Conservation (phyloP, 2,797 vertebrate genomes). For the Sebastes steindachneri region DNA sequence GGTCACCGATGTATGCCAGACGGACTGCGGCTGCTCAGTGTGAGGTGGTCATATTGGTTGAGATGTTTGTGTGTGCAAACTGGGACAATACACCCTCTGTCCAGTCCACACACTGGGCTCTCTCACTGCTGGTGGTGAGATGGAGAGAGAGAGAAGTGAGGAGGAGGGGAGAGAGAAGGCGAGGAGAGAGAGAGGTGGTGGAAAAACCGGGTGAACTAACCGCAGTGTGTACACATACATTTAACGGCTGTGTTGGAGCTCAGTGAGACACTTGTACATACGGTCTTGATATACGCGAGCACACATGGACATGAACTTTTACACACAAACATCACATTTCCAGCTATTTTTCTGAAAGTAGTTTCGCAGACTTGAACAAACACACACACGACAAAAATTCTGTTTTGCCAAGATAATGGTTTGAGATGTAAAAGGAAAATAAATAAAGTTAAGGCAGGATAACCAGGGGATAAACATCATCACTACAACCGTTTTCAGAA, state of each 20-base stretch:
- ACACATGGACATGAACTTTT: slow-evolving; percentile 3
- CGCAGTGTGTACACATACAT: slow-evolving; percentile 9
- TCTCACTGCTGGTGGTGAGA: slow-evolving; percentile 55
- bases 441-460: background rate
- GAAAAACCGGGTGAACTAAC: slow-evolving; percentile 59
- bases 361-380: slow-evolving; percentile 7
- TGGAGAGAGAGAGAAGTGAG: slow-evolving; percentile 1
- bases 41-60: slow-evolving; percentile 37
- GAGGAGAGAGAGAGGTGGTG: slow-evolving; percentile 33
- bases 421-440: background rate
- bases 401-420: background rate
- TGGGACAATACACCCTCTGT: slow-evolving; percentile 73
- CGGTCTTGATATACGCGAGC: background rate
- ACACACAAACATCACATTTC: slow-evolving; percentile 3
- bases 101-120: slow-evolving; percentile 65
- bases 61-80: slow-evolving; percentile 42
- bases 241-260: slow-evolving; percentile 19
- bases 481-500: background rate
- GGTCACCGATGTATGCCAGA: slow-evolving; percentile 46
- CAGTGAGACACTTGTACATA: slow-evolving; percentile 32
- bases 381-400: background rate
- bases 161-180: background rate
- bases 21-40: slow-evolving; percentile 34
- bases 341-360: background rate
- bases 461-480: background rate